phyloP scores from a whole-genome alignment of 2,888 invertebrate genomes.

The Ctena decussata region DNA sequence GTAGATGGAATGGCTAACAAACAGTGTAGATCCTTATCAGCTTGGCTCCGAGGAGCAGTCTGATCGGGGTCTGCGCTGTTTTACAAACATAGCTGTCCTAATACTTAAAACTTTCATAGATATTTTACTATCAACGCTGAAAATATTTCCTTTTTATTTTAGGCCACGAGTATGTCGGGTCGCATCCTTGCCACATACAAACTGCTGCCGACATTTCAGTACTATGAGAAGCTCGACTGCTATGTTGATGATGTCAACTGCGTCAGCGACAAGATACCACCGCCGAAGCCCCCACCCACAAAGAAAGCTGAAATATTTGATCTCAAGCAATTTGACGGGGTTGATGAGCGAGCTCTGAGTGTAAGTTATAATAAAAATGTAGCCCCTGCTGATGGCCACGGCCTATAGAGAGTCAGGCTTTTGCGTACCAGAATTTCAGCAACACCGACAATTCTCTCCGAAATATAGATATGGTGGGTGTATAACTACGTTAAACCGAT shows the following conservation, averaged over 20 bases:
- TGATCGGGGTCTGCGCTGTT: not conserved
- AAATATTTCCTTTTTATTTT: not conserved
- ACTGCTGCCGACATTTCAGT: constrained; percentile 63
- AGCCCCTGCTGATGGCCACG: too few species aligned
- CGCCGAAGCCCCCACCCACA: constrained; percentile 65
- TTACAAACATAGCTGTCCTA: not conserved
- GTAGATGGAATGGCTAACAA: too few species aligned
- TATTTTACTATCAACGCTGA: not conserved
- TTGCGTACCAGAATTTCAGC: too few species aligned
- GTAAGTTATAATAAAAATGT: too few species aligned
- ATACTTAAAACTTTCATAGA: not conserved
- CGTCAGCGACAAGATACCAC: constrained; percentile 58
- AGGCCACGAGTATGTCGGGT: constrained; percentile 65
- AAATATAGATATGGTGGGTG: too few species aligned
- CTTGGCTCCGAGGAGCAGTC: not conserved
- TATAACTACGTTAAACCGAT: too few species aligned
- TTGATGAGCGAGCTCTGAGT: constrained; percentile 66
- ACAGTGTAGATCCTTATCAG: not conserved
- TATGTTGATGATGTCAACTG: constrained; percentile 65
- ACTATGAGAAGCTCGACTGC: constrained; percentile 63
- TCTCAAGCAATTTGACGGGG: constrained; percentile 43
- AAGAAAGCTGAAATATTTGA: constrained; percentile 66
- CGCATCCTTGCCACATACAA: constrained; percentile 69
- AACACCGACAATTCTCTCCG: too few species aligned
- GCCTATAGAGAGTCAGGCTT: too few species aligned